Evolutionary conservation across 2,888 invertebrate species (phyloP).

Genomic region (Pterobdella sp.): DNA sequence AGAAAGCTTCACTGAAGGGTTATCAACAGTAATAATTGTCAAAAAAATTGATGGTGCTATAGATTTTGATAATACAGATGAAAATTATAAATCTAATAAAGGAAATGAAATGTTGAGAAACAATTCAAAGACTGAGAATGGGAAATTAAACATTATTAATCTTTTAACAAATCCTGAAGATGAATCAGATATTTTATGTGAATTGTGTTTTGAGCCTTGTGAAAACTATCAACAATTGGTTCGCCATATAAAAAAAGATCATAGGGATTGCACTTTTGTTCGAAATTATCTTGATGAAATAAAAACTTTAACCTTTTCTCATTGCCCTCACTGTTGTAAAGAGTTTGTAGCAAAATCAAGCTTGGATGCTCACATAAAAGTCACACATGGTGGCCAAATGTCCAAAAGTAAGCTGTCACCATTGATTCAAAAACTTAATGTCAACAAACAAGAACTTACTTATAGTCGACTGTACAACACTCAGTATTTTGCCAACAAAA

Average conservation of each 20-base stretch:
- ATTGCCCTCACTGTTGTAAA: conserved; percentile 27
- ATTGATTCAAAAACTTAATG: background rate
- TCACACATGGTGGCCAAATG: conserved; percentile 28
- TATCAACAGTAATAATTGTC: conserved; percentile 29
- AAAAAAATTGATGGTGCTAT: conserved; percentile 22
- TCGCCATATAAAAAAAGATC: conserved; percentile 26
- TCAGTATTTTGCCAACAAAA: conserved; percentile 1
- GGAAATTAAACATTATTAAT: background rate
- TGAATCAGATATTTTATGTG: conserved; percentile 14
- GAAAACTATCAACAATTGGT: conserved; percentile 23
- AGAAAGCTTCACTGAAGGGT: conserved; percentile 16
- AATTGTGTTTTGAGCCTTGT: conserved; percentile 26
- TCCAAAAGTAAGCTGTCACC: conserved; percentile 6
- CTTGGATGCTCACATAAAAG: conserved; percentile 25
- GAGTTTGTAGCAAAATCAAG: conserved; percentile 27
- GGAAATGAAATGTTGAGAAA: background rate
- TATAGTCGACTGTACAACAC: background rate
- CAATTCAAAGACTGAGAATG: background rate
- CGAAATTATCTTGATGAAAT: conserved; percentile 32
- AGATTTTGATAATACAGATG: background rate
- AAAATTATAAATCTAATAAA: background rate
- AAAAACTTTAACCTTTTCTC: conserved; percentile 22
- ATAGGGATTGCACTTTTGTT: conserved; percentile 30
- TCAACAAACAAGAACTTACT: conserved; percentile 3
- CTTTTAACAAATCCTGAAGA: background rate